Conservation (phyloP, 2,888 invertebrate genomes). For the Nipponacmea schrenckii region DNA sequence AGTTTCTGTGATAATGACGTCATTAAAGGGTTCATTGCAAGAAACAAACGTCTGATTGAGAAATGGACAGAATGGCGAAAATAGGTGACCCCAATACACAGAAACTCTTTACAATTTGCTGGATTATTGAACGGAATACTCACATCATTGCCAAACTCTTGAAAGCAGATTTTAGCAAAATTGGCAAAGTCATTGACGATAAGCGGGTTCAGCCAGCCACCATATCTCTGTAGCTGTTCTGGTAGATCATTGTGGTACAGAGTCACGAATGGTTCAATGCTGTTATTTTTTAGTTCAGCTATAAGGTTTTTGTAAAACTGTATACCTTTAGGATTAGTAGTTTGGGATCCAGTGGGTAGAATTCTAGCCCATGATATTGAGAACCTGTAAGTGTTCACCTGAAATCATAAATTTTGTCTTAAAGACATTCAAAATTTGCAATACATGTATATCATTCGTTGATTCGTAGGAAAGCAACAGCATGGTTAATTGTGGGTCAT, state of each 20-base stretch:
- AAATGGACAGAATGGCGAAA: too few relatives aligned
- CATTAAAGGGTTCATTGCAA: too few relatives aligned
- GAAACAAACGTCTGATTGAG: too few relatives aligned
- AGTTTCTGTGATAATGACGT: too few relatives aligned
- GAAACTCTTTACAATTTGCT: too few relatives aligned
- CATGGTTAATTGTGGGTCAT: too few relatives aligned
- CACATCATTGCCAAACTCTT: slow-evolving; percentile 64
- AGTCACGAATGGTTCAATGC: slow-evolving; percentile 74
- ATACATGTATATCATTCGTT: too few relatives aligned
- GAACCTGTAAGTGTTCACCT: slow-evolving; percentile 57
- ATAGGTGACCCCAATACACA: too few relatives aligned
- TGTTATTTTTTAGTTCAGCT: slow-evolving; percentile 74
- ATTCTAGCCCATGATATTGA: slow-evolving; percentile 78
- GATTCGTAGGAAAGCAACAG: too few relatives aligned
- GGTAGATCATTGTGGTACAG: slow-evolving; percentile 70
- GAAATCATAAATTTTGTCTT: not conserved
- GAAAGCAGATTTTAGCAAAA: slow-evolving; percentile 64
- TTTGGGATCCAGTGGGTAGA: slow-evolving; percentile 70
- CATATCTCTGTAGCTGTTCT: slow-evolving; percentile 58
- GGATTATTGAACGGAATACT: slow-evolving; percentile 9
- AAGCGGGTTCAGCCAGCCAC: slow-evolving; percentile 65
- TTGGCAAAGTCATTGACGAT: slow-evolving; percentile 60
- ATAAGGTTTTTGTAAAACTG: slow-evolving; percentile 82
- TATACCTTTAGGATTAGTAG: slow-evolving; percentile 77
- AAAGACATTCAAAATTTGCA: too few relatives aligned